Evolutionary conservation across 2,113 vertebrate species (phyloP), one percentile per base, ranked within the genome.

Genomic region (Pteropus alecto): DNA sequence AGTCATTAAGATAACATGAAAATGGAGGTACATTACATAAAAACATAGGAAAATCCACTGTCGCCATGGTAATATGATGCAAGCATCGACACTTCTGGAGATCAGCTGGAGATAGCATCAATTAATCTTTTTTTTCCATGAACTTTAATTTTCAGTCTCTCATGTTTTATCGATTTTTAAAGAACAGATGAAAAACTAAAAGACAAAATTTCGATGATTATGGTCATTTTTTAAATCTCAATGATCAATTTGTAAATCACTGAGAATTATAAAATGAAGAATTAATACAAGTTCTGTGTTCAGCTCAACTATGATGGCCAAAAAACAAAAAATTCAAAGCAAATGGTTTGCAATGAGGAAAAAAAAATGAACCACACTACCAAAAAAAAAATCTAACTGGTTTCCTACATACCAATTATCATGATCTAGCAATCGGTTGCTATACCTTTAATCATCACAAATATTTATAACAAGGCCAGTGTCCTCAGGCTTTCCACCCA

Each of bases 381-480:
- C 38, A 65, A 33, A 61, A 77, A 88, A 60, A 60, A 26, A 60
- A 73, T 89, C 61, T 89, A 96, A 90, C 38, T 30, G 71, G 3
- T 77, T 87, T 94, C 43, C 73, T 70, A 87, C 2, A 88, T 46
- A 58, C 33, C 65, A 71, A 76, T 68, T 93, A 81, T 28, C 33
- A 87, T 54, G 41, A 24, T 96, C 12, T 65, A 95, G 21, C 87
- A 96, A 97, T 84, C 56, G 84, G 74, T 61, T 97, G 54, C 85
- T 90, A 93, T 92, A 77, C 21, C 76, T 97, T 97, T 95, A 96
- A 95, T 96, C 90, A 92, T 95, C 89, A 96, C 94, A 97, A 98
- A 98, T 98, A 98, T 98, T 98, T 98, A 98, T 97, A 97, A 95
- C 70, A 94, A 95, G 63, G 56, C 68, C 97, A 95, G 91, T 96